phyloP scores from a whole-genome alignment of 2,113 vertebrate genomes.

The Xyrauchen texanus region DNA sequence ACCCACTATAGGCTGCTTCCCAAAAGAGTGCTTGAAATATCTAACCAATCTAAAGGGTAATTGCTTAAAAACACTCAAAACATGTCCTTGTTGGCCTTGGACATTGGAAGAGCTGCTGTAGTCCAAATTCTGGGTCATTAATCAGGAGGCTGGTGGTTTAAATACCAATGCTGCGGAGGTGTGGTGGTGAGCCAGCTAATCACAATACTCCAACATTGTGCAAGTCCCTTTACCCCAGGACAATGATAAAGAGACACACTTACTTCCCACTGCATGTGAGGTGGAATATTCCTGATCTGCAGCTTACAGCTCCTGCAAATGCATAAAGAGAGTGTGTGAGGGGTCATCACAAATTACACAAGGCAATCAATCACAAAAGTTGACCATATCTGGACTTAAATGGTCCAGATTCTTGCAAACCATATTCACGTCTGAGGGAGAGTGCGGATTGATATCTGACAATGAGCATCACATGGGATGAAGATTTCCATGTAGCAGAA shows the following conservation, averaged over 20 bases:
- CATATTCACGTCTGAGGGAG: neutral
- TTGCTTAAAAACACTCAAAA: neutral
- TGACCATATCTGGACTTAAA: neutral
- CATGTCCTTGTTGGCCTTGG: neutral
- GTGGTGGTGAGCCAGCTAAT: neutral
- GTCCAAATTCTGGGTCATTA: conserved; percentile 1
- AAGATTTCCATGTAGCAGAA: too few relatives aligned
- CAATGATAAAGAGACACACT: conserved; percentile 53
- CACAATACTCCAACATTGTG: neutral
- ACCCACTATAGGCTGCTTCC: neutral
- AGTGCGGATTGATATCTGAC: neutral
- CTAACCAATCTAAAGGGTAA: neutral
- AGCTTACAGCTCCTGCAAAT: conserved; percentile 87
- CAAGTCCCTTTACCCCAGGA: neutral
- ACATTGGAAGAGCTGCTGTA: neutral
- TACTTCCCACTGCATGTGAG: conserved; percentile 96
- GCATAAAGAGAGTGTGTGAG: neutral
- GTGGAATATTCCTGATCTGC: conserved; percentile 94
- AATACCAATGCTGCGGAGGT: neutral
- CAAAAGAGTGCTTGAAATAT: neutral
- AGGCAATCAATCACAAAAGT: neutral
- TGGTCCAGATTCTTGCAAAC: neutral
- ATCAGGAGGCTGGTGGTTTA: neutral
- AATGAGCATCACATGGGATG: too few relatives aligned
- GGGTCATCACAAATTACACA: neutral